Base-by-base conservation (phyloP, 1,140 invertebrate genomes). In the Orchestia grillus region DNA sequence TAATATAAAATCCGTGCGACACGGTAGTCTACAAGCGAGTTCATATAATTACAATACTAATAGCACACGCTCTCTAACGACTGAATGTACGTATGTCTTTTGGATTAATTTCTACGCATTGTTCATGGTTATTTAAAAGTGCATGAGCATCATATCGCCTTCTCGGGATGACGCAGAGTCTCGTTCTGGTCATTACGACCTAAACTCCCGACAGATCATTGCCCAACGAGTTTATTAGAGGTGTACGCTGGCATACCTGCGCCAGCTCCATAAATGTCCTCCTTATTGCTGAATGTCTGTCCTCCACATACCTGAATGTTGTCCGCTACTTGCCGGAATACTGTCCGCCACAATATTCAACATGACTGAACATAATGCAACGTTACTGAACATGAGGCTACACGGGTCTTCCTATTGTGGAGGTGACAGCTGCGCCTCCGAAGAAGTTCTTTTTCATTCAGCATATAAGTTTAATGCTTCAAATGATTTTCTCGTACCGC, bases 301-400 rank as follows among this genome's bases (percentile, higher is more conserved):
- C 28, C 62, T 15, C 28, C 62, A 77, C 62, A 77, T 77, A 28
- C 15, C 62, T 15, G 47, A 19, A 53, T 19, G 47, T 53, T 6
- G 47, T 53, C 19, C 6, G 47, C 47, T 53, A 53, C 47, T 6
- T 53, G 47, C 6, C 47, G 6, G 47, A 53, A 53, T 19, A 53
- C 19, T 6, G 47, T 19, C 19, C 19, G 19, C 62, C 62, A 77
- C 62, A 36, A 23, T 23, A 77, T 28, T 77, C 3, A 77, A 77
- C 28, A 77, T 77, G 62, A 36, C 28, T 77, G 62, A 77, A 77
- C 62, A 41, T 90, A 11, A 90, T 41, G 4, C 41, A 90, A 40
- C 92, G 47, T 47, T 47, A 94, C 44, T 94, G 44, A 45, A 94
- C 92, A 94, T 94, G 92, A 94, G 44, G 40, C 92, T 0, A 94